Base-by-base conservation (phyloP, 2,888 invertebrate species). In the Sycophila texana region DNA sequence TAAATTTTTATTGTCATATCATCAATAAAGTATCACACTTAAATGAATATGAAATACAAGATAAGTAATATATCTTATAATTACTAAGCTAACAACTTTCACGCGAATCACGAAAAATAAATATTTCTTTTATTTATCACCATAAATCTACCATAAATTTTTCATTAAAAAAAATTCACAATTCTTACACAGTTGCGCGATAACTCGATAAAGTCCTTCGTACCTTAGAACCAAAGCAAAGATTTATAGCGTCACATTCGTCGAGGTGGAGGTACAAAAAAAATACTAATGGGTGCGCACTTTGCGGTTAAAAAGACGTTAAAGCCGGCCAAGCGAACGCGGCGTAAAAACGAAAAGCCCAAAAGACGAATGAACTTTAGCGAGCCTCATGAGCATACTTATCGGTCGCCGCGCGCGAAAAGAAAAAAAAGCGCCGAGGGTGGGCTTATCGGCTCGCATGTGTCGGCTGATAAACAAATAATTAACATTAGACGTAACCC, bases 381-480 rank as follows among this genome's bases (percentile, higher is more conserved):
- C 14, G 58, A n/a, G 61, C 14, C 51, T 49, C 26, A 16, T 16
- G 39, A 39, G 10, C 39, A 18, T 14, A 65, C 16, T 47, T 57
- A 68, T 68, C 63, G 63, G n/a, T 63, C 39, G 10, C 10, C 53
- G 30, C 18, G 30, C 61, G 61, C 30, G 39, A 51, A 72, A 10
- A 39, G 39, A 39, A 39, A 39, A 39, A 73, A 73, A 26, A 73
- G 81, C 60, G 58, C 60, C 53, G 30, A 26, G 18, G 16, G 72
- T 16, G 18, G 63, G 67, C 84, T 87, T 87, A 88, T 87, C 86
- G 80, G 74, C 66, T 87, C 81, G 85, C 86, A 85, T 85, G 86
- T 81, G 22, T 83, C 81, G 72, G 26, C 84, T 76, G 87, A 88
- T 88, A 88, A 88, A 88, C 86, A 87, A 87, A 88, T 89, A 87